These are phyloP conservation scores for Papilio protenor DNA, from an alignment of 2,888 invertebrate genomes.

Conservation along the genomic window DNA sequence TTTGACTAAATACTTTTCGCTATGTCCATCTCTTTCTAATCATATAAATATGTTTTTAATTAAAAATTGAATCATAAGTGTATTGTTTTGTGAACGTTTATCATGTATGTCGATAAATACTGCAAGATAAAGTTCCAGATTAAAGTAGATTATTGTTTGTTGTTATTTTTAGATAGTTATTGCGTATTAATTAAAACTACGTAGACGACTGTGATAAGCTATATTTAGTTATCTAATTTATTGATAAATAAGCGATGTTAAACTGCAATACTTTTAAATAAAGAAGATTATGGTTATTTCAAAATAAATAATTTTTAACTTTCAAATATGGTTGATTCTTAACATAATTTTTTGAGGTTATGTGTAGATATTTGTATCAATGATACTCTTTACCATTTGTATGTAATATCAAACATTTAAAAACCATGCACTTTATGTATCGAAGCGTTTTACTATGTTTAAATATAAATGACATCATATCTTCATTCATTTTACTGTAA, in stretches of 20 bases:
- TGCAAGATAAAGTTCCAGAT: neutral
- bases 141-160: constrained; percentile 7
- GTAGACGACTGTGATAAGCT: neutral
- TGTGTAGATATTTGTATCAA: no score
- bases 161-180: neutral
- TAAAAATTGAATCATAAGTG: neutral
- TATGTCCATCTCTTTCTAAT: neutral
- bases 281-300: no score
- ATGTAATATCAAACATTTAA: no score
- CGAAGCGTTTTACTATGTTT: neutral
- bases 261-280: no score
- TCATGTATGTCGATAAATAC: neutral
- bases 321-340: no score
- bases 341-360: no score
- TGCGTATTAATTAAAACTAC: constrained; percentile 15
- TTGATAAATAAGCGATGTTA: neutral
- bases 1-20: no score
- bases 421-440: neutral
- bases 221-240: constrained; percentile 6
- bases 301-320: no score
- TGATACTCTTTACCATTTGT: no score
- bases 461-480: constrained; percentile 7
- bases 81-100: neutral
- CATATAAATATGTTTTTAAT: neutral
- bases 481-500: constrained; percentile 15